phyloP scores from a whole-genome alignment of 2,797 vertebrate genomes.

The Liasis olivaceus region DNA sequence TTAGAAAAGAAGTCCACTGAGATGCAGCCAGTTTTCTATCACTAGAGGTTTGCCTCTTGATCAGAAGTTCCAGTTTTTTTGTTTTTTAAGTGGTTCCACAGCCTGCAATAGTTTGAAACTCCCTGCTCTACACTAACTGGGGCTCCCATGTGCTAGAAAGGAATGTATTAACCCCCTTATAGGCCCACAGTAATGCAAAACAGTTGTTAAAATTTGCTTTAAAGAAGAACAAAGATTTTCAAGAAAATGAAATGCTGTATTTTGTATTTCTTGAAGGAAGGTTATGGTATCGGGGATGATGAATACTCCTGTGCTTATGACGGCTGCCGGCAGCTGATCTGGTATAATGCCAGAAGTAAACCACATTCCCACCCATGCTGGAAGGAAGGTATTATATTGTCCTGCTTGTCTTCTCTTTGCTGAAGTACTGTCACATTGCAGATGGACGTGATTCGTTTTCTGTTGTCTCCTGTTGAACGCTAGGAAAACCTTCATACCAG shows the following conservation, averaged over 20 bases:
- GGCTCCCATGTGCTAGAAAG: neutral
- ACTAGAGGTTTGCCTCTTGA: too few relatives aligned
- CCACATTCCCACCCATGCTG: conserved; percentile 95
- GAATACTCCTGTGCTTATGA: conserved; percentile 98
- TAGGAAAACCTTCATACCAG: neutral
- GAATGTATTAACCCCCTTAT: neutral
- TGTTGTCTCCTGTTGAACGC: neutral
- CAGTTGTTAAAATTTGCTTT: neutral
- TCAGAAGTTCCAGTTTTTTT: too few relatives aligned
- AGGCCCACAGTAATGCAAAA: neutral
- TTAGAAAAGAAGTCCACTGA: neutral
- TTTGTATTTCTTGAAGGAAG: conserved; percentile 81
- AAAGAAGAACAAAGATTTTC: neutral
- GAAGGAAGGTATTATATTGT: conserved; percentile 88
- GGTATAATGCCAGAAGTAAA: conserved; percentile 99
- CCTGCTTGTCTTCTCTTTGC: neutral
- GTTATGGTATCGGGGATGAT: conserved; percentile 97
- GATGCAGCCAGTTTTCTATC: too few relatives aligned
- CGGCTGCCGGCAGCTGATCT: conserved; percentile 99
- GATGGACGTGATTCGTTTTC: neutral
- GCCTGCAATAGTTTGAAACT: neutral
- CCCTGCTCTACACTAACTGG: neutral
- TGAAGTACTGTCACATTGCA: neutral
- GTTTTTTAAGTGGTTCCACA: too few relatives aligned
- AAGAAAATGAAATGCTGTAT: conserved; percentile 1